A percentile compares a stretch with the other conserved stretches of the same genome.
These are phyloP conservation scores for Drosophila eohydei DNA, from an alignment of 2,888 invertebrate species.

Conservation along the genomic window DNA sequence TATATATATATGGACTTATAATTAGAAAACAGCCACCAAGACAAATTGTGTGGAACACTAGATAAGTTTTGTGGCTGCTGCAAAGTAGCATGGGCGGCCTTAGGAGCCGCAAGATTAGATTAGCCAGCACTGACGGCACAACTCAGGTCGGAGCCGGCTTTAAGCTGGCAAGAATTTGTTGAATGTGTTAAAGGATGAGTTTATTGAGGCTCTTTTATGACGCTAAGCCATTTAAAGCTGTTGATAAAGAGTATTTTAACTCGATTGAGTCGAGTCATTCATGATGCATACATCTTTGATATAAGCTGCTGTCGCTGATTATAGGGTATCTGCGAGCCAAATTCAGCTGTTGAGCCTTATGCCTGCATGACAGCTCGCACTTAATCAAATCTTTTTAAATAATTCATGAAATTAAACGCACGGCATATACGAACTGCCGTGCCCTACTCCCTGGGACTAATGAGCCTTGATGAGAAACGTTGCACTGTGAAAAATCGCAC, in stretches of 20 bases:
- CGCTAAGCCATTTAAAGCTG: background rate
- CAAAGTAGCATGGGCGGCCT: background rate
- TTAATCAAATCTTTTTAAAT: slow-evolving; percentile 48
- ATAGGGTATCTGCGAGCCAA: background rate
- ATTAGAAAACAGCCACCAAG: slow-evolving; percentile 51
- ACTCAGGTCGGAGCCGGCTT: background rate
- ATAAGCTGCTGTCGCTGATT: background rate
- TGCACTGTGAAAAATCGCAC: slow-evolving; percentile 9
- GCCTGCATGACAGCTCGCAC: slow-evolving; percentile 21
- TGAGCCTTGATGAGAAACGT: slow-evolving; percentile 29
- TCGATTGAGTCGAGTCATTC: background rate
- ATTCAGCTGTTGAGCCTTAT: background rate
- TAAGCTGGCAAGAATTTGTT: background rate
- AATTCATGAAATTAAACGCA: slow-evolving; percentile 49
- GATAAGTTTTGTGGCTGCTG: slow-evolving; percentile 41
- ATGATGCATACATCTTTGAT: too few species aligned
- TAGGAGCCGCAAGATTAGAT: slow-evolving; percentile 6
- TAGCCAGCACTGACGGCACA: background rate
- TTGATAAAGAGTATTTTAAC: background rate
- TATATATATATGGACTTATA: slow-evolving; percentile 16
- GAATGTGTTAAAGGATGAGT: slow-evolving; percentile 1
- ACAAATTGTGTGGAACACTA: slow-evolving; percentile 52
- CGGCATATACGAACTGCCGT: slow-evolving; percentile 4
- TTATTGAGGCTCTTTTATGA: background rate
- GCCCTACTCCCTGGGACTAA: slow-evolving; percentile 12